Evolutionary conservation across 2,113 vertebrate genomes (phyloP).

Genomic region (Ophiodon elongatus): DNA sequence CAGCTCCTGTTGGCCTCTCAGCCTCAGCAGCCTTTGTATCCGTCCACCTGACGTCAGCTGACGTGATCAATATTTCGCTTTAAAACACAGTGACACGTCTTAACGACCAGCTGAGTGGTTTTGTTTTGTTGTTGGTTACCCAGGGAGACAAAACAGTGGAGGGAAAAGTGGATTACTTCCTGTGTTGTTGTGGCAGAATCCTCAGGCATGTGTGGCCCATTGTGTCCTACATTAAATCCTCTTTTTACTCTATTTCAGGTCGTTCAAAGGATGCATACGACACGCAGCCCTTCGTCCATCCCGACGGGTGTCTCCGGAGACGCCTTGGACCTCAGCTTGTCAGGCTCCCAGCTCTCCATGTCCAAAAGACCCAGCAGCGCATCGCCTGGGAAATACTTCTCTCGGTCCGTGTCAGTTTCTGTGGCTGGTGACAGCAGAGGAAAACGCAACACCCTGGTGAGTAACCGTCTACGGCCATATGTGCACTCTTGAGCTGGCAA

Average conservation of each 20-base stretch:
- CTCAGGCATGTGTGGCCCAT: too few species aligned
- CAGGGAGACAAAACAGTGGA: conserved; percentile 31
- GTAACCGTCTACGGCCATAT: too few species aligned
- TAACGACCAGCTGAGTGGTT: too few species aligned
- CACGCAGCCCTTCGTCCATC: conserved; percentile 81
- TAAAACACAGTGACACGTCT: too few species aligned
- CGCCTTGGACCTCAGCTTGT: conserved; percentile 85
- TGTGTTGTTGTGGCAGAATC: conserved; percentile 18
- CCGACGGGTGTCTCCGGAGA: conserved; percentile 62
- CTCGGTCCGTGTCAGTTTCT: conserved; percentile 86
- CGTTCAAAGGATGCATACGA: conserved; percentile 86
- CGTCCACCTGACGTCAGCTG: too few species aligned
- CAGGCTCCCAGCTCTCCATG: conserved; percentile 85
- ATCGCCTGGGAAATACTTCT: conserved; percentile 80
- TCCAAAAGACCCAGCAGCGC: conserved; percentile 88
- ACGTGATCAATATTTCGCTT: too few species aligned
- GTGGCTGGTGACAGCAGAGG: conserved; percentile 82
- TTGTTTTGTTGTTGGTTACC: conserved; percentile 60
- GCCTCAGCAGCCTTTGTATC: too few species aligned
- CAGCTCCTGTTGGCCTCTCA: too few species aligned
- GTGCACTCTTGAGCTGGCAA: background rate
- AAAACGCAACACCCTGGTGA: conserved; percentile 88
- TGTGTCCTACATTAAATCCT: background rate
- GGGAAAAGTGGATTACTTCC: conserved; percentile 17
- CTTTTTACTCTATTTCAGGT: conserved; percentile 14